Base-by-base conservation (phyloP, 2,113 vertebrate species). In the Vicugna pacos region DNA sequence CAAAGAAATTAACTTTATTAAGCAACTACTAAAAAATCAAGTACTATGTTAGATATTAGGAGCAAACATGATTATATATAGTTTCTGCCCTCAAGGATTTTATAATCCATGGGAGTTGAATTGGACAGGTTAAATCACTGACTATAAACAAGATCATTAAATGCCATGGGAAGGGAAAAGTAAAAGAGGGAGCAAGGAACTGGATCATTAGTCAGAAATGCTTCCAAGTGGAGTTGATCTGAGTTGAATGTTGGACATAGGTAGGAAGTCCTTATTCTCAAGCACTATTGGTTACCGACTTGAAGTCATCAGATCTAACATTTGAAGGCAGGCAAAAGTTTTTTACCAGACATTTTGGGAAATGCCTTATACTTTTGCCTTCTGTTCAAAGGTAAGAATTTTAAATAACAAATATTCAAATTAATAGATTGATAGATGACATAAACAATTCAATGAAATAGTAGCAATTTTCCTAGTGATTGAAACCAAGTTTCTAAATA, bases 301-400 rank as follows among this genome's bases (percentile, higher is more conserved):
- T 54, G 72, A 76, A 17, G 65, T 69, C 16, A 69, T 26, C 54
- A 65, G 22, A 10, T 38, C 6, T 81, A n/a, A 69, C 6, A 60
- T 4, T 32, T 72, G 5, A 0, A 11, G 46, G 42, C 20, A 81
- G 83, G 79, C 8, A 81, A 89, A 85, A 76, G 4, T 13, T 87
- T 13, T 50, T 70, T 62, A 70, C 19, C 9, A 89, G 79, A 70
- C 8, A 26, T 80, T 60, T 62, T 17, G 32, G 48, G 14, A 50
- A 42, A 80, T 30, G 6, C 2, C 24, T 64, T 64, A 48, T 56
- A 46, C 22, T 80, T 92, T 82, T 92, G 85, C 5, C 46, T 95
- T 81, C 15, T 87, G 82, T 69, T 91, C 69, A 93, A 91, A 97
- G 46, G 85, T 10, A 96, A 95, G 19, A 88, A 83, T 79, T 94